Base-by-base conservation (phyloP, 2,888 invertebrate genomes). In the Elysia crispata region DNA sequence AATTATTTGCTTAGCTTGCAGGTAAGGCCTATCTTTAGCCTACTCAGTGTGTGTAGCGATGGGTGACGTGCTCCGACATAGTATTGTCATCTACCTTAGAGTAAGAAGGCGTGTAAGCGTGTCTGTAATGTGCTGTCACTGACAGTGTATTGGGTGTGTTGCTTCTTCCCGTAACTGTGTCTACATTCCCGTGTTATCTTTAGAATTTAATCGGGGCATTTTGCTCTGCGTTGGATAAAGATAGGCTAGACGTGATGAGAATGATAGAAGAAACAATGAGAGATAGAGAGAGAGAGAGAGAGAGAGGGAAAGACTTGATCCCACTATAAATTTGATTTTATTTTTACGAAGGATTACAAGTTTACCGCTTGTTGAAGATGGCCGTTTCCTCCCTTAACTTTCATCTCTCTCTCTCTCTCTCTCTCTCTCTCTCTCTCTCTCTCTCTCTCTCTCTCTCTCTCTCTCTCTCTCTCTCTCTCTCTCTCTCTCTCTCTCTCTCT, bases 371-470 rank as follows among this genome's bases (percentile, higher is more conserved):
- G 41, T 41, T 41, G 41, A 6, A 41, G 15, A 25, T 6, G n/a
- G 25, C 25, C 60, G 25, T 25, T 23, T 3, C n/a, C 25, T 54
- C 18, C 15, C 18, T n/a, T n/a, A n/a, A 23, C 60, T 60, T 5
- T 13, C 3, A 6, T 41, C 41, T 41, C 41, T 11, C 41, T 73
- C 0, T 18, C 25, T 49, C 0, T 3, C 28, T 57, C 50, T 57
- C 73, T 23, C 23, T 50, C n/a, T 49, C 25, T 50, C 23, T 41
- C 49, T 72, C 50, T 72, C 50, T 72, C 23, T 49, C 25, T 72
- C 50, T 72, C 23, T 41, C 49, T 72, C 50, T 49, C 49, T 20
- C 50, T 49, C 49, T 49, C 50, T 49, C 54, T 74, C 28, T 74
- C 73, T 74, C n/a, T 64, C 60, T 64, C 13, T 33, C 60, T 64